Evolutionary conservation across 2,797 vertebrate species (phyloP), one percentile per base, ranked within the genome.

Genomic region (Percopsis omiscomaycus): DNA sequence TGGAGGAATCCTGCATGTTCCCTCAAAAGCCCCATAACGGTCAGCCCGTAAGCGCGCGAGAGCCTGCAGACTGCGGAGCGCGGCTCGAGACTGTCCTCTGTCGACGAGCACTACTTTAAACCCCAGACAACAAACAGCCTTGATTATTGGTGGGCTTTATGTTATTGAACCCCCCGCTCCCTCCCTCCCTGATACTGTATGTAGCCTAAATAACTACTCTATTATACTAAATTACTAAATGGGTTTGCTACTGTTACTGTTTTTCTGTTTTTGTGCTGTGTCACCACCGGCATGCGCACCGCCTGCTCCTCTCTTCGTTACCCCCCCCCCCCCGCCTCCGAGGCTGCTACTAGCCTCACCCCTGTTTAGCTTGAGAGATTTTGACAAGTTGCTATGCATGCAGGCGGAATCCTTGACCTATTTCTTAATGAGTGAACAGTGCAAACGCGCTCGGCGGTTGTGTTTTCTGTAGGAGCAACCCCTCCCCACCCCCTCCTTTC

Each of bases 361-460:
- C 74, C 78, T 75, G 66, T 86, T 85, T 89, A 91, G 86, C 91
- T 86, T 92, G 90, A 93, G 89, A 92, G 89, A 85, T 90, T 91
- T 86, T 92, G 92, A 93, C 93, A 92, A 92, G 92, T 90, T 44
- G 83, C 85, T 88, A 81, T 76, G 81, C 91, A 90, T 85, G 89
- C 86, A 89, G 81, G 84, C 89, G 82, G 91, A 92, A 93, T 92
- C 89, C 91, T 92, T 94, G 92, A 94, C 91, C 92, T 91, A 92
- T 92, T 93, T 93, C 91, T 89, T 91, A 92, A 92, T 92, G 88
- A 93, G 88, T 86, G 89, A 90, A 89, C 83, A 58, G 86, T 82
- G 84, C 85, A 80, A 90, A 89, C 76, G 81, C 76, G 64, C 85
- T 87, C 79, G 54, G 80, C 66, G 78, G 75, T 80, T 85, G 81